Base-by-base conservation (phyloP, 2,113 vertebrate genomes). In the Gasterosteus nipponicus region DNA sequence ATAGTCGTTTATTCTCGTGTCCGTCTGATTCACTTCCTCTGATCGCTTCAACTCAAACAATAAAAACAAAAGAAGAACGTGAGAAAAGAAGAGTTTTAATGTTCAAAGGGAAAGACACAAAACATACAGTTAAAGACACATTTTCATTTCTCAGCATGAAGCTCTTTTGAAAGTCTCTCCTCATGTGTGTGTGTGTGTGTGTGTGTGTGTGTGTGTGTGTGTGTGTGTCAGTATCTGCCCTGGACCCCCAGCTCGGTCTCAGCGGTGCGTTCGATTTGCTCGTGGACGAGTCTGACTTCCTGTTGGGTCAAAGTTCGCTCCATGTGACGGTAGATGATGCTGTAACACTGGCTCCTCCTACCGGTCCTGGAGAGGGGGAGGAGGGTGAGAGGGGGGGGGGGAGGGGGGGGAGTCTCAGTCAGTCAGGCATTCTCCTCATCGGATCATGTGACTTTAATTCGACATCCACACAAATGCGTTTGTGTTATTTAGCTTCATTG, bases 291-390 rank as follows among this genome's bases (percentile, higher is more conserved):
- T 4, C 81, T 69, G 51, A 97, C 96, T 89, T 99, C 98, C 0
- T 84, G 88, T 85, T 99, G 96, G 1, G 93, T 95, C 69, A 99
- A 86, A 1, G 97, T 98, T 61, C 94, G 94, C 91, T 98, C 98
- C 71, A 94, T 96, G 94, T 99, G 97, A 7, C 97, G 96, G 90
- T 99, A 99, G 31, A 86, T 39, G 79, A 99, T 94, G 0, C 96
- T 94, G 88, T 97, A 99, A 88, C 97, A 99, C 35, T 96, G 96
- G 83, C 98, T 99, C 83, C 92, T 87, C 93, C 93, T 95, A 67
- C 91, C 92, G 0, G 94, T 97, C 94, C 98, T 98, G 84, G 18
- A 31, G 49, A 7, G 54, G 19, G 49, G 5, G 44, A 15, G 35
- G 9, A 35, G 22, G 42, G 19, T 7, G 14, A 51, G 41, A 26